Evolutionary conservation across 2,797 vertebrate genomes (phyloP).

Genomic region (Falco naumanni): DNA sequence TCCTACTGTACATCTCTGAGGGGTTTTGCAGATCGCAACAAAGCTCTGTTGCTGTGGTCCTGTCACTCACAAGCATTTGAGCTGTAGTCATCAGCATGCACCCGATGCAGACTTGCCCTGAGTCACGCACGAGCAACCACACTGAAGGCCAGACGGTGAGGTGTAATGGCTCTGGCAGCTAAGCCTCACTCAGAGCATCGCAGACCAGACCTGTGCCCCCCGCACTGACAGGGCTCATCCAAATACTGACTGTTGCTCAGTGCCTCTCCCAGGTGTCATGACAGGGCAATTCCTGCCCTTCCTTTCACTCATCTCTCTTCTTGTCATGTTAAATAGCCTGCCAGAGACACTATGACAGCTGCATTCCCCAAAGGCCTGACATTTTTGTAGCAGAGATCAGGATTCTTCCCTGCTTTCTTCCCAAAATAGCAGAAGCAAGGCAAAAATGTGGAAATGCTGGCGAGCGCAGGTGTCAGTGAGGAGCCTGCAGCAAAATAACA

Average conservation of each 20-base stretch:
- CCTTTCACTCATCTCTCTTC: neutral
- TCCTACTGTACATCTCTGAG: neutral
- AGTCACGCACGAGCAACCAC: fast-evolving
- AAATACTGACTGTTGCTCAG: neutral
- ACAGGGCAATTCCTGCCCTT: neutral
- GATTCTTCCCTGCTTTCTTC: neutral
- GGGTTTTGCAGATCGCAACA: neutral
- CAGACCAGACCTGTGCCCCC: neutral
- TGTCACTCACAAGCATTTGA: fast-evolving
- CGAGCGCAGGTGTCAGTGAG: neutral
- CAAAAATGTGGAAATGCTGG: neutral
- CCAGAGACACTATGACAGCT: neutral
- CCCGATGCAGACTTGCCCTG: fast-evolving
- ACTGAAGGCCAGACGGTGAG: neutral
- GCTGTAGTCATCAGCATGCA: neutral
- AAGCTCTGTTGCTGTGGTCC: neutral
- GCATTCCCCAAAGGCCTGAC: neutral
- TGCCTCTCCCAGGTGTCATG: neutral
- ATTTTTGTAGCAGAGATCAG: neutral
- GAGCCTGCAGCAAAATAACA: neutral
- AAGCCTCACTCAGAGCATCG: neutral
- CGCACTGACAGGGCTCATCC: fast-evolving
- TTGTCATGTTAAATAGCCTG: neutral
- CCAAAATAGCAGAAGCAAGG: neutral
- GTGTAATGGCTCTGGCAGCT: neutral